Conservation (phyloP, 2,113 vertebrate species). For the Cheirogaleus medius region DNA sequence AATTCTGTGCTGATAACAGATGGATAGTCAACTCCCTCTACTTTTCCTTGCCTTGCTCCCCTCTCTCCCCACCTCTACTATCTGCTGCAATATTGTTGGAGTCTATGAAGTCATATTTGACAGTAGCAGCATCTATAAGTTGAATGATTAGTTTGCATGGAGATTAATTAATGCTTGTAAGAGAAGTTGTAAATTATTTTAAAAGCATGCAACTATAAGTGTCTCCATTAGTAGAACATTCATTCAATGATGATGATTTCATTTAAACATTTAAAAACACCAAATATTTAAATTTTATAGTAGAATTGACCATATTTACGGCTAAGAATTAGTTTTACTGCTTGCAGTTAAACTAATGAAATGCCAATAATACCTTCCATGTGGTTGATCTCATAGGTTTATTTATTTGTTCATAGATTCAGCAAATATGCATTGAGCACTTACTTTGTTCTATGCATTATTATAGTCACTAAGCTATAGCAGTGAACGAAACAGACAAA, state of each 20-base stretch:
- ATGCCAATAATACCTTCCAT: neutral
- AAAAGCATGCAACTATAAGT: neutral
- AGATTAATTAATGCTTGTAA: neutral
- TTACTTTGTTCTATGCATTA: neutral
- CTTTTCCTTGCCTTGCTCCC: neutral
- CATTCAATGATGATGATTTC: neutral
- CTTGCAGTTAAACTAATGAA: neutral
- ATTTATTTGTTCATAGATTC: neutral
- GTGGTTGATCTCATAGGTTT: neutral
- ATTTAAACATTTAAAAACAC: neutral
- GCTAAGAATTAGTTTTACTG: neutral
- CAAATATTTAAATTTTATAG: neutral
- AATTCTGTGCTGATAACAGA: neutral
- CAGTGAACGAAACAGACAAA: neutral
- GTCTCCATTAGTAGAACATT: neutral
- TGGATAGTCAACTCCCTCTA: neutral
- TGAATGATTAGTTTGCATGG: neutral
- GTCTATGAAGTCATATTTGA: neutral
- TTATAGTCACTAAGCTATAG: neutral
- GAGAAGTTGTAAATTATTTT: neutral
- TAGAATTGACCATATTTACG: neutral
- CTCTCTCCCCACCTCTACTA: neutral
- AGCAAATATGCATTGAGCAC: neutral
- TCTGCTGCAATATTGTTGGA: neutral
- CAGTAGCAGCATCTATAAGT: neutral